Percentiles rank a stretch among this genome's conserved stretches.
Conservation (phyloP, 2,113 vertebrate species). For the Synchiropus splendidus region DNA sequence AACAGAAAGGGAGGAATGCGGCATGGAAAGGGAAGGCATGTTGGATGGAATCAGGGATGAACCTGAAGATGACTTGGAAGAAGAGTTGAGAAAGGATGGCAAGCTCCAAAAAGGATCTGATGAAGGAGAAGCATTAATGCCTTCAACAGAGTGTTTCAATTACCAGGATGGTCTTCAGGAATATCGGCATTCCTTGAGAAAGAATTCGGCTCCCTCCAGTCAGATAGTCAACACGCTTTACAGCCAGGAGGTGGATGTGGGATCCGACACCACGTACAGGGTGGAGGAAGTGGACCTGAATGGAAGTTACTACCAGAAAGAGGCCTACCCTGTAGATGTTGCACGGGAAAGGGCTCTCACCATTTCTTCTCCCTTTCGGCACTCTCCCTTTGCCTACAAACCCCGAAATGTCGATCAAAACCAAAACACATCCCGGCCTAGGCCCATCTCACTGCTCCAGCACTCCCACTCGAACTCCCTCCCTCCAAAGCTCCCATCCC, state of each 20-base stretch:
- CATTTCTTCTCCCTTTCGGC: conserved; percentile 70
- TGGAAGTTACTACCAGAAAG: conserved; percentile 55
- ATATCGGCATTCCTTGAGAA: conserved; percentile 29
- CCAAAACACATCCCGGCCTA: conserved; percentile 62
- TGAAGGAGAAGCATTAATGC: conserved; percentile 27
- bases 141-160: conserved; percentile 21
- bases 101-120: conserved; percentile 21
- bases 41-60: conserved; percentile 39
- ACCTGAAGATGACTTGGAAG: conserved; percentile 31
- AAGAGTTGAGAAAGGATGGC: conserved; percentile 30
- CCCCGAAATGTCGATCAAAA: conserved; percentile 64
- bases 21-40: conserved; percentile 24
- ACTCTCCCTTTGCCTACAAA: conserved; percentile 64
- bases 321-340: conserved; percentile 45
- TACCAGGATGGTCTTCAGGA: conserved; percentile 27
- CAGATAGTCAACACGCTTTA: conserved; percentile 58
- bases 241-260: conserved; percentile 30
- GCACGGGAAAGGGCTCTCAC: conserved; percentile 64
- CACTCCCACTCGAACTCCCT: conserved; percentile 68
- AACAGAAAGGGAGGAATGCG: conserved; percentile 38
- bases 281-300: conserved; percentile 58
- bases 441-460: conserved; percentile 64
- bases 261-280: conserved; percentile 32
- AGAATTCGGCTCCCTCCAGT: conserved; percentile 67
- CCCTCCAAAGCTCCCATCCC: conserved; percentile 65